These are phyloP conservation scores for Fistularia tabacaria DNA, from an alignment of 2,797 vertebrate species.

Conservation along the genomic window DNA sequence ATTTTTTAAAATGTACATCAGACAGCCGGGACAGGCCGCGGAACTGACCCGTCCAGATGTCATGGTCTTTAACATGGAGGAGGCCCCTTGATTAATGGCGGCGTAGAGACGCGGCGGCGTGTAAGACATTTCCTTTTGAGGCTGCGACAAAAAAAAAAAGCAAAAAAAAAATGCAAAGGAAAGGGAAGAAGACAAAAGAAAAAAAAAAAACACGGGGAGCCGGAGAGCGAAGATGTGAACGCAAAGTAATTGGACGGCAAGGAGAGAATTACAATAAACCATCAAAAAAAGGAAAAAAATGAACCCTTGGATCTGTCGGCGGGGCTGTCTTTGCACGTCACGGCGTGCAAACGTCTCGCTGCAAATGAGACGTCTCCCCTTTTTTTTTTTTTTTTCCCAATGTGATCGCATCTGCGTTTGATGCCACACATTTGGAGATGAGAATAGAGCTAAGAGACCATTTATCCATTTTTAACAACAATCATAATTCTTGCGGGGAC, in stretches of 20 bases:
- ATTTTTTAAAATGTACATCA: slow-evolving; percentile 13
- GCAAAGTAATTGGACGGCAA: slow-evolving; percentile 47
- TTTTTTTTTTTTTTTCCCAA: slow-evolving; percentile 10
- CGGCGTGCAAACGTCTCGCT: slow-evolving; percentile 40
- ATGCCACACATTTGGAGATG: slow-evolving; percentile 41
- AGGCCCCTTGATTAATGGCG: slow-evolving; percentile 32
- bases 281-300: slow-evolving; percentile 41
- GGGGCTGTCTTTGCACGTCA: slow-evolving; percentile 51
- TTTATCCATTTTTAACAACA: slow-evolving; percentile 43
- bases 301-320: slow-evolving; percentile 34
- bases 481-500: slow-evolving; percentile 20
- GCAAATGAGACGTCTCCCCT: slow-evolving; percentile 34
- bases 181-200: slow-evolving; percentile 31
- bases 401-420: slow-evolving; percentile 26
- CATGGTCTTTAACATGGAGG: slow-evolving; percentile 23
- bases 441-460: slow-evolving; percentile 27
- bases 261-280: slow-evolving; percentile 52
- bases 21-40: slow-evolving; percentile 16
- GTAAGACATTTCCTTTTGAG: slow-evolving; percentile 35
- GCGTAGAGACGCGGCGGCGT: slow-evolving; percentile 39
- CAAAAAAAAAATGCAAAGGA: slow-evolving; percentile 8
- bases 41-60: slow-evolving; percentile 20
- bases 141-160: slow-evolving; percentile 8
- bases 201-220: slow-evolving; percentile 26
- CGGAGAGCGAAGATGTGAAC: slow-evolving; percentile 38